These are phyloP conservation scores for Bradypodion pumilum DNA, from an alignment of 2,797 vertebrate genomes.

Conservation along the genomic window DNA sequence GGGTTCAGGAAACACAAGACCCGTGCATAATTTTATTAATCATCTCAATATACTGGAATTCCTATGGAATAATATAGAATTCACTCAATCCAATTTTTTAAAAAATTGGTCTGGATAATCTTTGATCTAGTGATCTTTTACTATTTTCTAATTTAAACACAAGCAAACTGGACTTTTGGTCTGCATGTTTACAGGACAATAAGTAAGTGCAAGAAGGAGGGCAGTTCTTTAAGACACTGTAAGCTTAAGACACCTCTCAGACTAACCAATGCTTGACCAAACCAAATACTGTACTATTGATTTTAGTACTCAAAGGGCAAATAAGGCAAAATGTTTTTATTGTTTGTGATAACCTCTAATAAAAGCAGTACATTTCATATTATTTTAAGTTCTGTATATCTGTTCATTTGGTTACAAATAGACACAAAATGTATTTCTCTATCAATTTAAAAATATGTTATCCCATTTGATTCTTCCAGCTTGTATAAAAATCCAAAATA, in stretches of 20 bases:
- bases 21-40: too few relatives aligned
- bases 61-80: too few relatives aligned
- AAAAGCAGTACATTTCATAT: background rate
- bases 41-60: too few relatives aligned
- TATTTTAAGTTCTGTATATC: background rate
- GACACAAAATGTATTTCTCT: background rate
- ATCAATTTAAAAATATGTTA: background rate
- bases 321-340: too few relatives aligned
- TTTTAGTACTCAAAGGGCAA: too few relatives aligned
- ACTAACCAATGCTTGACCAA: background rate
- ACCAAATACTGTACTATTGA: background rate
- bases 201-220: background rate
- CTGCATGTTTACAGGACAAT: background rate
- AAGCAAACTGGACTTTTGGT: background rate
- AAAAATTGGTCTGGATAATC: too few relatives aligned
- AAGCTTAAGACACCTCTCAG: too few relatives aligned
- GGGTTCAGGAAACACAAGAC: too few relatives aligned
- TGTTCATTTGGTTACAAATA: background rate
- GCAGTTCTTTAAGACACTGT: background rate
- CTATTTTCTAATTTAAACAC: fast-evolving
- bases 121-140: background rate
- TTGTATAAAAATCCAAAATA: too few relatives aligned
- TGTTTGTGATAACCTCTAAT: background rate
- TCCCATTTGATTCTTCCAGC: background rate
- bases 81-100: too few relatives aligned